Base-by-base conservation (phyloP, 2,113 vertebrate genomes). In the Heterocephalus glaber region DNA sequence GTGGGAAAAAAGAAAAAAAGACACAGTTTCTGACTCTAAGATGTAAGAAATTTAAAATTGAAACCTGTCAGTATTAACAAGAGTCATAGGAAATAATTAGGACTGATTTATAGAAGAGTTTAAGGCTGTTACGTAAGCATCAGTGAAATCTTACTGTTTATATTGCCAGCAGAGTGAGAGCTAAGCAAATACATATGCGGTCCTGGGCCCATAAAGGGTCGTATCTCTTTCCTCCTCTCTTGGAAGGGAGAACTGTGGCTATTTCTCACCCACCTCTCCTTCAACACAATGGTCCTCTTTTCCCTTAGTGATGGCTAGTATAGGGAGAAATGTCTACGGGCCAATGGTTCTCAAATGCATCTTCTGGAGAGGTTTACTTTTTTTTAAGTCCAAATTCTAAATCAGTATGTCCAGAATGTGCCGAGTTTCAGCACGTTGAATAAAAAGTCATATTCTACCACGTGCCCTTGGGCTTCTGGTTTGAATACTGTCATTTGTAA, bases 351-450 rank as follows among this genome's bases (percentile, higher is more conserved):
- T 86, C 60, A 28, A 44, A 35, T 49, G 54, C 63, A 61, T 82
- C 92, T 94, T 65, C 87, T 54, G 10, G 44, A 81, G 17, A 92
- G 91, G n/a, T n/a, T n/a, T n/a, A n/a, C n/a, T n/a, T n/a, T n/a
- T n/a, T n/a, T 94, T 92, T 41, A 94, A 89, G 56, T 80, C 44
- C 63, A 28, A 30, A 49, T 72, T 89, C 85, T 89, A 20, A 94
- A 80, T 72, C 19, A n/a, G 68, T 7, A 90, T 24, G 35, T 60
- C 41, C 38, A 3, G 5, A 28, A 6, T 74, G 3, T 82, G 84
- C n/a, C 63, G 30, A 94, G 30, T 38, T 22, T 58, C 63, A 86
- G 54, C 19, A 33, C 92, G 82, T 84, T 26, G 56, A 72, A 81
- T 63, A 90, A 89, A 72, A 74, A 74, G 41, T 14, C 41, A 44